Conservation (phyloP, 2,113 vertebrate genomes). For the Tychaedon coryphoeus region DNA sequence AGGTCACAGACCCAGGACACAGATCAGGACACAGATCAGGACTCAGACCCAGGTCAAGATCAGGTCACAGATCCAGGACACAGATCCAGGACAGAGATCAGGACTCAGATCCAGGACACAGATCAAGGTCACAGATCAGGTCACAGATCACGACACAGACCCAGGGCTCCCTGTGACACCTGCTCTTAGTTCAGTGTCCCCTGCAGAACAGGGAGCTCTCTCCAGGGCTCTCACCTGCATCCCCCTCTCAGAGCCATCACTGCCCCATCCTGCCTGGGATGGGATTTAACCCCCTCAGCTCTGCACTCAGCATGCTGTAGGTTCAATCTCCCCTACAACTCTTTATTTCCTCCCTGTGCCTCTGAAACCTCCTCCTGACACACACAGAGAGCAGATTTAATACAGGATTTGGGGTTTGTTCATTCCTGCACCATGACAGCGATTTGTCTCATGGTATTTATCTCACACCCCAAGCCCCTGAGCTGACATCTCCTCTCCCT, state of each 20-base stretch:
- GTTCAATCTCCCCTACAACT: not conserved
- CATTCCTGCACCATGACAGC: not conserved
- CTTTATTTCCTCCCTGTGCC: not conserved
- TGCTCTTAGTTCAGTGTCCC: not conserved
- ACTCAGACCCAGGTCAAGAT: no score
- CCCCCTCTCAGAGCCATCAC: accelerated
- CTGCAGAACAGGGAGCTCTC: not conserved
- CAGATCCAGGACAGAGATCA: no score
- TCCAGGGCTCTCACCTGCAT: not conserved
- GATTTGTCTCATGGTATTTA: not conserved
- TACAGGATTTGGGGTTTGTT: not conserved
- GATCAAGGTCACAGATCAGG: accelerated
- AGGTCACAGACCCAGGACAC: accelerated
- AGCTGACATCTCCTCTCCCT: not conserved
- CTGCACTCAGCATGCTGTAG: accelerated
- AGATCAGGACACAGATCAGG: accelerated
- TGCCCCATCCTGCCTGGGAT: not conserved
- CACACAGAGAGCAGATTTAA: not conserved
- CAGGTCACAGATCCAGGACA: accelerated
- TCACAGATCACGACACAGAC: not conserved
- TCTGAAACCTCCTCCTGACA: not conserved
- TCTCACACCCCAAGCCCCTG: not conserved
- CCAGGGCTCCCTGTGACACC: not conserved
- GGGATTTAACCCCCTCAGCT: not conserved
- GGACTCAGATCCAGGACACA: not conserved